Evolutionary conservation across 1,140 invertebrate species (phyloP).

Genomic region (Drosophila albomicans): DNA sequence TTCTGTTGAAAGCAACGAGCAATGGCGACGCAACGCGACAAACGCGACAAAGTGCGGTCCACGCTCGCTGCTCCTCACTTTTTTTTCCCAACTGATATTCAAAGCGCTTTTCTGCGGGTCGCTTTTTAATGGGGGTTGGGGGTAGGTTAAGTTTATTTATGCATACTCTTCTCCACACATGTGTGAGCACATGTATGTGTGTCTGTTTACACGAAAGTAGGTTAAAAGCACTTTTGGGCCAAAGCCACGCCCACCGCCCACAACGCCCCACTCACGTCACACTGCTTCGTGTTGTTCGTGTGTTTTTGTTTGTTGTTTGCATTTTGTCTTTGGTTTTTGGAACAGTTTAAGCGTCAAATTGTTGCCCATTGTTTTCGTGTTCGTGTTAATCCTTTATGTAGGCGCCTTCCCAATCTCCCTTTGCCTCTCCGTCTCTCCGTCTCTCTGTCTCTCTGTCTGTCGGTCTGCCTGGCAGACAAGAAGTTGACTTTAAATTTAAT

Average conservation of each 20-base stretch:
- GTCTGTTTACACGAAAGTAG: conserved; percentile 65
- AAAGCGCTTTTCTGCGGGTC: conserved; percentile 18
- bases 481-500: conserved; percentile 77
- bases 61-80: not conserved
- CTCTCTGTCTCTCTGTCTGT: not conserved
- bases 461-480: conserved; percentile 1
- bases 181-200: conserved; percentile 19
- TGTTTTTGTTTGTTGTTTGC: conserved; percentile 65
- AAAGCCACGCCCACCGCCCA: conserved; percentile 41
- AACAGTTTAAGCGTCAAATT: conserved; percentile 76
- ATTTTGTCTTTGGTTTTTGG: conserved; percentile 74
- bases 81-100: conserved; percentile 46
- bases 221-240: conserved; percentile 81
- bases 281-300: conserved; percentile 3
- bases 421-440: no score
- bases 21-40: conserved; percentile 42
- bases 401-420: not conserved
- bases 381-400: conserved; percentile 72
- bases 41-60: conserved; percentile 44
- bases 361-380: conserved; percentile 69
- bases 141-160: conserved; percentile 52
- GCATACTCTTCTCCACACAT: conserved; percentile 37
- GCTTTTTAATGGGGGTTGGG: conserved; percentile 2
- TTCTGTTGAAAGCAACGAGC: conserved; percentile 72
- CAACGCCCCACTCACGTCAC: conserved; percentile 1